These are phyloP conservation scores for Echinops telfairi DNA, from an alignment of 2,113 vertebrate species.

Conservation along the genomic window DNA sequence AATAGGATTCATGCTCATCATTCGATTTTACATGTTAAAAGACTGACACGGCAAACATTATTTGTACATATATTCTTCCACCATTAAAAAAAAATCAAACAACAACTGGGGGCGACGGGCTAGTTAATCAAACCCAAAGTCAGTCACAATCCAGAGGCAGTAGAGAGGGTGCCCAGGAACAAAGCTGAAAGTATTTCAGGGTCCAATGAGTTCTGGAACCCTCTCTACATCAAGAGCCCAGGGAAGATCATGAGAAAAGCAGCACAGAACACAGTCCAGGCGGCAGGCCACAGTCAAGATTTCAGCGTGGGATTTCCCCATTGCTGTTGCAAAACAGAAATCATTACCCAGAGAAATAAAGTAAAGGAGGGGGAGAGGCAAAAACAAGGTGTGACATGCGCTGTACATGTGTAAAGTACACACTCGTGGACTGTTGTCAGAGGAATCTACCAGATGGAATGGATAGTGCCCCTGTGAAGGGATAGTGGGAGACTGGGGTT, in stretches of 20 bases:
- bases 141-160: not conserved
- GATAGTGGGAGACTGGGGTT: not conserved
- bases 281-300: not conserved
- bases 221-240: not conserved
- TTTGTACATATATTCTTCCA: not conserved
- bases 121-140: not conserved
- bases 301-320: not conserved
- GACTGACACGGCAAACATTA: not conserved
- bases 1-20: not conserved
- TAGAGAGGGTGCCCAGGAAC: not conserved
- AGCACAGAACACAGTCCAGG: not conserved
- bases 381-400: not conserved
- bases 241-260: not conserved
- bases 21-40: not conserved
- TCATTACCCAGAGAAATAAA: constrained; percentile 33
- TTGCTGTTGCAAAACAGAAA: not conserved
- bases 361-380: not conserved
- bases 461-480: not conserved
- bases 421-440: not conserved
- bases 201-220: not conserved
- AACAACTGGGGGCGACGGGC: not conserved
- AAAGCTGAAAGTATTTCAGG: not conserved
- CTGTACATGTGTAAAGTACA: not conserved
- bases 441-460: not conserved
- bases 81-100: not conserved